Evolutionary conservation across 2,113 vertebrate species (phyloP).

Genomic region (Dipodomys merriami): DNA sequence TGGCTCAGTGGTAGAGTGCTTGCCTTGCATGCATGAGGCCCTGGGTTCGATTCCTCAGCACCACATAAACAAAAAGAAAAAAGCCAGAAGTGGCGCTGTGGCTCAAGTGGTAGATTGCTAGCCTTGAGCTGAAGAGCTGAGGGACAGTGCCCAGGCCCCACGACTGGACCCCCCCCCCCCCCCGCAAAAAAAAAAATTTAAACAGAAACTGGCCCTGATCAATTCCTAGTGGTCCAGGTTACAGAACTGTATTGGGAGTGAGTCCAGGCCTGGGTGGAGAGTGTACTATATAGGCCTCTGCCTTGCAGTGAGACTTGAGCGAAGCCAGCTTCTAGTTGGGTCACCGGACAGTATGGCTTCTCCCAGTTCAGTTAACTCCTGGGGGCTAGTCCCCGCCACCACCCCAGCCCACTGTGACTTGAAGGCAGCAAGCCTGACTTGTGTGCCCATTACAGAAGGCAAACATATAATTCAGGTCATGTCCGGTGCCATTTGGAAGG

Average conservation of each 20-base stretch:
- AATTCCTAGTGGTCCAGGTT: not conserved
- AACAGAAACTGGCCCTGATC: not conserved
- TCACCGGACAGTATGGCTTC: not conserved
- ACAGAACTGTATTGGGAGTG: not conserved
- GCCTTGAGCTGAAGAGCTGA: too few relatives aligned
- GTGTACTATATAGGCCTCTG: not conserved
- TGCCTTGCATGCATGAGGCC: too few relatives aligned
- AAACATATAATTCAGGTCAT: constrained; percentile 85
- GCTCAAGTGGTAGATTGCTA: too few relatives aligned
- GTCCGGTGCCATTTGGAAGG: constrained; percentile 82
- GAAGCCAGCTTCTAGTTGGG: not conserved
- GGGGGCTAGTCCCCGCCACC: not conserved
- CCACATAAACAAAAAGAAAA: too few relatives aligned
- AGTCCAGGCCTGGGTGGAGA: not conserved
- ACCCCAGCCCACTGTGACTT: not conserved
- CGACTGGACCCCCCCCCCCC: too few relatives aligned
- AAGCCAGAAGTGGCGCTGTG: too few relatives aligned
- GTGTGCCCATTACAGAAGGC: constrained; percentile 67
- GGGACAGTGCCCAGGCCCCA: too few relatives aligned
- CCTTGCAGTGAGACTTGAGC: not conserved
- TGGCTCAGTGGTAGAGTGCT: too few relatives aligned
- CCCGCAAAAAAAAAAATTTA: too few relatives aligned
- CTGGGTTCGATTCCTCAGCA: too few relatives aligned
- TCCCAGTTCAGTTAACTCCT: not conserved
- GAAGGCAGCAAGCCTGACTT: constrained; percentile 56